These are phyloP conservation scores for Acanthosepion esculentum DNA, from an alignment of 2,888 invertebrate genomes.

Conservation along the genomic window DNA sequence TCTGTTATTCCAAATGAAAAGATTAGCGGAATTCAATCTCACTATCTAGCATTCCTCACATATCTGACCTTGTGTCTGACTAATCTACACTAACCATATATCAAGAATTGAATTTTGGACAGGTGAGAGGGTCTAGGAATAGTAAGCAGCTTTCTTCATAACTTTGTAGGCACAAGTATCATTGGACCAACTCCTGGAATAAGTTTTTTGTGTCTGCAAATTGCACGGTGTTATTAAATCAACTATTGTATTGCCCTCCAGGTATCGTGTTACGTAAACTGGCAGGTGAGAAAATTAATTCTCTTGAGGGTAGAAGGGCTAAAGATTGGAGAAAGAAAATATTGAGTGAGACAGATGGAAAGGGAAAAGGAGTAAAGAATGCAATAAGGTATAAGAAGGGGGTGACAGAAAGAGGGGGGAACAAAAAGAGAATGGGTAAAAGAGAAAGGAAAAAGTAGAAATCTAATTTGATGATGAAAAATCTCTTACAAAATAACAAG, in stretches of 20 bases:
- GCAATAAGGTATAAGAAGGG: neutral
- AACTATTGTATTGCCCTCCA: neutral
- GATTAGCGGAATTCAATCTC: too few relatives aligned
- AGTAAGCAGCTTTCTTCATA: neutral
- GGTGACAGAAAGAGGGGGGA: too few relatives aligned
- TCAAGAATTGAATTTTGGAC: neutral
- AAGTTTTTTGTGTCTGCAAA: neutral
- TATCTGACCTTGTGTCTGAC: too few relatives aligned
- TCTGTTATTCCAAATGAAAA: too few relatives aligned
- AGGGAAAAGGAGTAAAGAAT: neutral
- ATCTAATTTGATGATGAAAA: neutral
- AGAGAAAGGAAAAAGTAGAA: neutral
- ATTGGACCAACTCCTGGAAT: neutral
- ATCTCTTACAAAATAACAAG: too few relatives aligned
- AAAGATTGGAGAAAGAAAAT: neutral
- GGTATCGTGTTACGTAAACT: neutral
- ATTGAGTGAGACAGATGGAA: neutral
- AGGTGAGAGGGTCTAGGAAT: neutral
- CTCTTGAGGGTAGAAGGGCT: neutral
- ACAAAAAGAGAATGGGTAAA: neutral
- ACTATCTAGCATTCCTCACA: too few relatives aligned
- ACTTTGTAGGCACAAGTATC: neutral
- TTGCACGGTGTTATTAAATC: neutral
- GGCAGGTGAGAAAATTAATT: neutral
- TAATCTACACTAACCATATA: neutral